These are phyloP conservation scores for Geotrypetes seraphini DNA, from an alignment of 2,797 vertebrate species.

Conservation along the genomic window DNA sequence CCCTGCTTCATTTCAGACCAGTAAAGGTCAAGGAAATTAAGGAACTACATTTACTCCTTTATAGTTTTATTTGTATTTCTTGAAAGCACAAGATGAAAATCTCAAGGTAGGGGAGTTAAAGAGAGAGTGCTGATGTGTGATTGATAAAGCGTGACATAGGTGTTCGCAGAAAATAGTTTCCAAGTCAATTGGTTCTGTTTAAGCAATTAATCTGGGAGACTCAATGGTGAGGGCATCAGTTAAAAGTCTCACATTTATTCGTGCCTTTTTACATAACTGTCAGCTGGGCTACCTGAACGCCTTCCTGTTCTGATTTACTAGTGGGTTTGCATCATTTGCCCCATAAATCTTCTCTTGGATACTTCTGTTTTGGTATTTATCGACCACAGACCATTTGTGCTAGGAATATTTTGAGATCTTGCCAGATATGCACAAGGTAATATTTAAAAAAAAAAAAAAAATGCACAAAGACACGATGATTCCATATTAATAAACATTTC, in stretches of 20 bases:
- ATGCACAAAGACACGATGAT: constrained; percentile 21
- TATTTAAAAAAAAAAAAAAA: constrained; percentile 65
- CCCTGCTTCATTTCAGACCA: not conserved
- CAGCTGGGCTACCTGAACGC: constrained; percentile 57
- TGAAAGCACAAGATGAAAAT: too few relatives aligned
- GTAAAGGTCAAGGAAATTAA: not conserved
- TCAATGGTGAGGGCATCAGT: constrained; percentile 18
- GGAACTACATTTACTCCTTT: too few relatives aligned
- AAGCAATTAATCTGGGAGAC: constrained; percentile 6
- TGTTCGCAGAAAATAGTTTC: too few relatives aligned
- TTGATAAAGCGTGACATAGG: too few relatives aligned
- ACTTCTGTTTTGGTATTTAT: constrained; percentile 75
- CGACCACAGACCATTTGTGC: constrained; percentile 70
- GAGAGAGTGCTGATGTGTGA: too few relatives aligned
- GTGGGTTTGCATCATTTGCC: constrained; percentile 58
- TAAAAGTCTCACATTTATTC: constrained; percentile 15
- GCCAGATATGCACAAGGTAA: constrained; percentile 76
- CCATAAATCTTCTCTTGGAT: constrained; percentile 79
- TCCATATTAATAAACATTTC: too few relatives aligned
- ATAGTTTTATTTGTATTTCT: too few relatives aligned
- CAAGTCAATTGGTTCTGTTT: not conserved
- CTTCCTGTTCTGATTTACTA: constrained; percentile 68
- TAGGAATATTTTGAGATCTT: constrained; percentile 72
- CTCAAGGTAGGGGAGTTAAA: too few relatives aligned
- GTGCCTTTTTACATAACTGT: constrained; percentile 52